A percentile compares a stretch with the other conserved stretches of the same genome.
phyloP scores from a whole-genome alignment of 2,797 vertebrate genomes.

The Typhlichthys eigenmanni region DNA sequence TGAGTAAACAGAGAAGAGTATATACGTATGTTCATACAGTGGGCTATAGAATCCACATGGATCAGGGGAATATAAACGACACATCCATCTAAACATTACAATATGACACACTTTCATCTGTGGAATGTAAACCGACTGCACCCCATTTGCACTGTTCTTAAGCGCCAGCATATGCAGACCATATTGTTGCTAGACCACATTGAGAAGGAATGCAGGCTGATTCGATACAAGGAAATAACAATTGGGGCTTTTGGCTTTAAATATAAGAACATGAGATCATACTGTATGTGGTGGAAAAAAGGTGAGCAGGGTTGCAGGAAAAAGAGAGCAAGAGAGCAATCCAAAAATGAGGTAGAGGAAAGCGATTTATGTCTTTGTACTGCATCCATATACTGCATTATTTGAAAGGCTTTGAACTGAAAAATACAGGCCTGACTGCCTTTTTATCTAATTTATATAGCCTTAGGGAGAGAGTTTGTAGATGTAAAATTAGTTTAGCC shows the following conservation, averaged over 20 bases:
- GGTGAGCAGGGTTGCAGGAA: neutral
- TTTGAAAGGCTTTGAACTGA: conserved; percentile 6
- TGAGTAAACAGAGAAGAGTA: too few species aligned
- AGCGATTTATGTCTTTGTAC: too few species aligned
- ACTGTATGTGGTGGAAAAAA: too few species aligned
- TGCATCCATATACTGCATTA: neutral
- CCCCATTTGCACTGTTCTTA: conserved; percentile 11
- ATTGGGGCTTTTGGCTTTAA: neutral
- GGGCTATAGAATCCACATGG: too few species aligned
- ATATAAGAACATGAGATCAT: conserved; percentile 20
- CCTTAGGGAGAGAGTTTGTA: conserved; percentile 19
- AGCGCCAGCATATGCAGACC: conserved; percentile 22
- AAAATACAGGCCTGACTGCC: conserved; percentile 1
- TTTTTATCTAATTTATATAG: conserved; percentile 23
- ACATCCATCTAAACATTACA: too few species aligned
- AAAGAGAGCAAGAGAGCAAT: neutral
- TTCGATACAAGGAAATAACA: conserved; percentile 24
- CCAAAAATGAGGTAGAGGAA: too few species aligned
- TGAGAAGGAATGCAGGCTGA: conserved; percentile 13
- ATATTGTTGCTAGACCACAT: conserved; percentile 14
- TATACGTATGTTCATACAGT: too few species aligned
- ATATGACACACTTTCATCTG: too few species aligned
- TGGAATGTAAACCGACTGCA: neutral
- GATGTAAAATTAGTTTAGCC: conserved; percentile 16
- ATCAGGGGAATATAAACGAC: too few species aligned